phyloP scores from a whole-genome alignment of 92 coral and sea anemone species.

The Epizoanthus rinbou region DNA sequence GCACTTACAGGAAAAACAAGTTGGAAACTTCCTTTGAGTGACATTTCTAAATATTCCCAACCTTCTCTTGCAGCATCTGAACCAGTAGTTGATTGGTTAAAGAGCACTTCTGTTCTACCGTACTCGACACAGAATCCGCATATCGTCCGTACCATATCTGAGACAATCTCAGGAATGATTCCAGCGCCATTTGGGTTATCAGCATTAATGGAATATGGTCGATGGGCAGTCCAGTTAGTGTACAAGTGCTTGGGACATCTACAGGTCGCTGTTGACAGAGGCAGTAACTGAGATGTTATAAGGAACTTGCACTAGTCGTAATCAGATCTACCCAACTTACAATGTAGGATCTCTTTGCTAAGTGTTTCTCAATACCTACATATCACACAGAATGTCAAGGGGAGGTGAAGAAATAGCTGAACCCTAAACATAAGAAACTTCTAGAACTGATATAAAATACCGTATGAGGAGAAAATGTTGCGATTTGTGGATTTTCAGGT shows the following conservation, averaged over 20 bases:
- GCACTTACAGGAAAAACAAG: conserved; percentile 52
- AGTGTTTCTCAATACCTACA: no score
- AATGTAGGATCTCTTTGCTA: no score
- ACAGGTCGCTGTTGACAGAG: conserved; percentile 3
- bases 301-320: neutral
- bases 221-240: conserved; percentile 4
- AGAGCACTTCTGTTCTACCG: neutral
- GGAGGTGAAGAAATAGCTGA: no score
- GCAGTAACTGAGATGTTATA: neutral
- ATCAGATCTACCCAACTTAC: no score
- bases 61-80: neutral
- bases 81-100: conserved; percentile 18
- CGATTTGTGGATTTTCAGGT: no score
- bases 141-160: conserved; percentile 54
- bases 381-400: no score
- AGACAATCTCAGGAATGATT: conserved; percentile 62
- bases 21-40: conserved; percentile 9
- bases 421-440: no score
- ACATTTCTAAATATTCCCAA: neutral
- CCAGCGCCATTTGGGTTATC: conserved; percentile 45
- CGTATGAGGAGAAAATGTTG: no score
- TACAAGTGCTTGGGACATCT: conserved; percentile 6
- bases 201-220: neutral
- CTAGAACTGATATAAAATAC: no score
- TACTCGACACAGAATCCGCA: conserved; percentile 64